Conservation (phyloP, 2,113 vertebrate species). For the Amazona guildingii region DNA sequence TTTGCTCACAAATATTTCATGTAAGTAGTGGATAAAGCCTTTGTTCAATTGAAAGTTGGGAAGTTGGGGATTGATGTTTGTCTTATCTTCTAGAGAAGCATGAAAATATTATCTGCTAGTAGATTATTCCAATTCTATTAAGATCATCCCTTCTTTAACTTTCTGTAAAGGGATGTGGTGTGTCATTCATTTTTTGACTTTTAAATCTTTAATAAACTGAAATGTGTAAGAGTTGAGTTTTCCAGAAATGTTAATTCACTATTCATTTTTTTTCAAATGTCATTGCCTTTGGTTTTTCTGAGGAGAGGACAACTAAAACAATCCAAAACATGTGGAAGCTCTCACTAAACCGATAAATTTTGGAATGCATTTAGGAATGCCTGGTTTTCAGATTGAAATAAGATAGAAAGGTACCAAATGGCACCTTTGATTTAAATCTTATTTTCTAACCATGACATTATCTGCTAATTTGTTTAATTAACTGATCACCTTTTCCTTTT, state of each 20-base stretch:
- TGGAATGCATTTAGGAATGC: not conserved
- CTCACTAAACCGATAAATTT: not conserved
- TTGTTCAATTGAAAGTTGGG: slow-evolving; percentile 20
- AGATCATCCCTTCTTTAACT: slow-evolving; percentile 11
- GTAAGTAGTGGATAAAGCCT: not conserved
- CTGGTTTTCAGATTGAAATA: not conserved
- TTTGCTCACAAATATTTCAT: slow-evolving; percentile 57
- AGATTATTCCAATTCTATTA: not conserved
- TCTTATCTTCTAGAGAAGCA: not conserved
- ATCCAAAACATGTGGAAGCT: not conserved
- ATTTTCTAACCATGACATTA: not conserved
- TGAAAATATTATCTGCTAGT: not conserved
- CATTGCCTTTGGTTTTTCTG: not conserved
- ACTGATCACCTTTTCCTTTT: not conserved
- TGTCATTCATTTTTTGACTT: slow-evolving; percentile 17
- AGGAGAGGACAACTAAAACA: not conserved
- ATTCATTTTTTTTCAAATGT: not conserved
- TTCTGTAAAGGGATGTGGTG: not conserved
- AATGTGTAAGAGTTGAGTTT: not conserved
- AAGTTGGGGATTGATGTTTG: not conserved
- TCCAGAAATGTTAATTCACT: slow-evolving; percentile 1
- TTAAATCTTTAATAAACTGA: slow-evolving; percentile 9
- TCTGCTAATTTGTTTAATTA: not conserved
- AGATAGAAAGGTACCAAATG: not conserved
- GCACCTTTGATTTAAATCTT: not conserved